These are phyloP conservation scores for Epizoanthus stellaris DNA, from an alignment of 92 coral and sea anemone genomes.

Conservation along the genomic window DNA sequence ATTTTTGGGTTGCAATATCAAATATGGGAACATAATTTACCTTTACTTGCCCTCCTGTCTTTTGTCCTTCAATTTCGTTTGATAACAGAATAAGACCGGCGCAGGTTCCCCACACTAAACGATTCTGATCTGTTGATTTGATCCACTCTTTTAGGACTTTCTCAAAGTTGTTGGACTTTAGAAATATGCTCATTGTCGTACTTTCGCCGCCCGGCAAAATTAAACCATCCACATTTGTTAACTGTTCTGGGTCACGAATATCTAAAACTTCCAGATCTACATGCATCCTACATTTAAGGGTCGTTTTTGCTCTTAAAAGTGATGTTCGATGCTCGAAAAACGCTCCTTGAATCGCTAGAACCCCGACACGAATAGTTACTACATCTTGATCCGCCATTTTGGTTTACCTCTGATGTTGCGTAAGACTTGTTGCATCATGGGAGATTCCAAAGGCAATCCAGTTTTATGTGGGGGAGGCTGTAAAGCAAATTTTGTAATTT, in stretches of 20 bases:
- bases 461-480: background rate
- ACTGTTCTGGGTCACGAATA: slow-evolving; percentile 75
- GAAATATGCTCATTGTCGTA: slow-evolving; percentile 78
- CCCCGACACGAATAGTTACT: slow-evolving; percentile 62
- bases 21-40: slow-evolving; percentile 40
- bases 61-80: slow-evolving; percentile 76
- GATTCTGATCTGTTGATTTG: slow-evolving; percentile 60
- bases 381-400: slow-evolving; percentile 48
- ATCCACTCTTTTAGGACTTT: slow-evolving; percentile 75
- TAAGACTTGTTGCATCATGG: slow-evolving; percentile 33
- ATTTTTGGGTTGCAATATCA: too few species aligned
- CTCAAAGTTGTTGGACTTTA: slow-evolving; percentile 75
- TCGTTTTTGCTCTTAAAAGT: slow-evolving; percentile 69
- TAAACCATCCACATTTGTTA: slow-evolving; percentile 77
- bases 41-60: slow-evolving; percentile 80
- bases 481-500: too few species aligned
- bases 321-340: slow-evolving; percentile 90
- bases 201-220: slow-evolving; percentile 98
- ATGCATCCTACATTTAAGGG: slow-evolving; percentile 41
- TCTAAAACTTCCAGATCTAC: slow-evolving; percentile 75
- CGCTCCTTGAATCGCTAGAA: slow-evolving; percentile 95
- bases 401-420: slow-evolving; percentile 16
- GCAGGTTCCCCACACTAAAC: slow-evolving; percentile 92
- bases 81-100: slow-evolving; percentile 94
- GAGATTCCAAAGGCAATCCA: background rate